Evolutionary conservation across 2,113 vertebrate genomes (phyloP).

Genomic region (Ceratotherium simum): DNA sequence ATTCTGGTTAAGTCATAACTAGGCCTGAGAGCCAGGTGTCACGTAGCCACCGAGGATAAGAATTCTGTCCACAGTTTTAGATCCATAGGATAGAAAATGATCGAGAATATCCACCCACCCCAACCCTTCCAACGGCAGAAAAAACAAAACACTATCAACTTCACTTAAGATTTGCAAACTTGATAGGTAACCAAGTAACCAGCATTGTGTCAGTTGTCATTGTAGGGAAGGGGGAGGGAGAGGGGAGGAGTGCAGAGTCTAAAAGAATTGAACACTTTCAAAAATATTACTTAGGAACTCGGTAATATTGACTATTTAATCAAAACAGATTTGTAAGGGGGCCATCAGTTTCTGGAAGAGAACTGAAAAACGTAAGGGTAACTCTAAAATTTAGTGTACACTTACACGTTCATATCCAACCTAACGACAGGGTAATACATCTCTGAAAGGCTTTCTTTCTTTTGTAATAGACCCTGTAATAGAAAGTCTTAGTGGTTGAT

Average conservation of each 20-base stretch:
- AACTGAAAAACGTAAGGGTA: background rate
- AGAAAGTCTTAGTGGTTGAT: background rate
- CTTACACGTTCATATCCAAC: background rate
- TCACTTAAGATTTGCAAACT: background rate
- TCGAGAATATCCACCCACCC: background rate
- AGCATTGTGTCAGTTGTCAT: background rate
- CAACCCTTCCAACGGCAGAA: background rate
- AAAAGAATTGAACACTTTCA: constrained; percentile 14
- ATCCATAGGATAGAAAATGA: background rate
- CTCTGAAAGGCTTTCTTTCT: background rate
- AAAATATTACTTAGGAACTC: background rate
- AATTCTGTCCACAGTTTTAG: background rate
- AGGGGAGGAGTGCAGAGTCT: background rate
- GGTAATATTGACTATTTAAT: background rate
- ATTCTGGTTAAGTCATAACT: background rate
- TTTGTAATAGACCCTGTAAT: background rate
- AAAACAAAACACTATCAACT: background rate
- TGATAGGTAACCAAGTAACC: background rate
- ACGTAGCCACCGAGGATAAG: background rate
- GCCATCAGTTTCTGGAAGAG: background rate
- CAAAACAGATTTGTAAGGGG: background rate
- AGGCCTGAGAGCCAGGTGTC: background rate
- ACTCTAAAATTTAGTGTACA: background rate
- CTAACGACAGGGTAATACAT: background rate
- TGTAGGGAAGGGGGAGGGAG: background rate